These are phyloP conservation scores for Mythimna lalbum DNA, from an alignment of 2,888 invertebrate genomes.

Conservation along the genomic window DNA sequence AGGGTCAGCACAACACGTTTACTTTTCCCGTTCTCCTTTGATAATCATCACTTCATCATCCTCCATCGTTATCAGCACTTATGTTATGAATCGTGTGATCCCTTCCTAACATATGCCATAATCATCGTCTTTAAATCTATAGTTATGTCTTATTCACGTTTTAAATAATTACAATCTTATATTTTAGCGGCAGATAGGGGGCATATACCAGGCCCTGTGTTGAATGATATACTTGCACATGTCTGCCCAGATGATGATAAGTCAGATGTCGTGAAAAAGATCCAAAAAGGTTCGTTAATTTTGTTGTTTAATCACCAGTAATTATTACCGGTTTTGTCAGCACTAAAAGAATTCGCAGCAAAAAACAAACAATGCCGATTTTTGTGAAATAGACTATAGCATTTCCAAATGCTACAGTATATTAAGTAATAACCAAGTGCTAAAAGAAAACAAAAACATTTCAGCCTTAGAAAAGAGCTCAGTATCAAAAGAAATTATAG, in stretches of 20 bases:
- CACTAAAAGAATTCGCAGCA: no score
- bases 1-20: no score
- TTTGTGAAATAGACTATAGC: no score
- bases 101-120: no score
- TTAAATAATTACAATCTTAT: background rate
- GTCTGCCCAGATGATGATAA: conserved; percentile 43
- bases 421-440: background rate
- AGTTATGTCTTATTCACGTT: background rate
- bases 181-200: conserved; percentile 37
- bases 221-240: conserved; percentile 46
- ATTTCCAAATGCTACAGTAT: background rate
- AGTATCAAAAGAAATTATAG: conserved; percentile 27
- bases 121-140: no score
- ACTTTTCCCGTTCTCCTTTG: no score
- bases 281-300: conserved; percentile 19
- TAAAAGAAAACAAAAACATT: conserved; percentile 5
- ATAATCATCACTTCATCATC: no score
- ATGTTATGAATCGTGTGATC: no score
- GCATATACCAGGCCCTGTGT: conserved; percentile 13
- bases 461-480: conserved; percentile 34
- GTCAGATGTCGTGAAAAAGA: conserved; percentile 32
- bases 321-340: no score
- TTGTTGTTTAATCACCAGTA: background rate
- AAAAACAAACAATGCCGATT: background rate
- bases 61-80: no score